phyloP scores from a whole-genome alignment of 2,113 vertebrate genomes.

The Acanthisitta chloris region DNA sequence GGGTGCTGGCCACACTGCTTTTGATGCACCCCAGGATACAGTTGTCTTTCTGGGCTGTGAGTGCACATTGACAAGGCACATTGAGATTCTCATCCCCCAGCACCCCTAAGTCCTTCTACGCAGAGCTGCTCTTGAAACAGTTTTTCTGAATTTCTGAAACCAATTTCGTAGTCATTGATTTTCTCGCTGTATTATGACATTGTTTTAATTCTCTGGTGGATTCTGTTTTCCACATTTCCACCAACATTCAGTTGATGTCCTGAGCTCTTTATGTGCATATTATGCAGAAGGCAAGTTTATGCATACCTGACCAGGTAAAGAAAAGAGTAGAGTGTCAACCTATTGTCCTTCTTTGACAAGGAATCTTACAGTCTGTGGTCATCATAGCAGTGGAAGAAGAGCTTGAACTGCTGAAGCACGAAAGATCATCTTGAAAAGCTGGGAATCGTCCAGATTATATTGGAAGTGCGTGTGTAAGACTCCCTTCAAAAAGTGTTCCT shows the following conservation, averaged over 20 bases:
- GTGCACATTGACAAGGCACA: not conserved
- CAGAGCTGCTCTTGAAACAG: not conserved
- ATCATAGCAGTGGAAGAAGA: not conserved
- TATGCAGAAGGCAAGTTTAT: not conserved
- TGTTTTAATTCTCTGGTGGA: not conserved
- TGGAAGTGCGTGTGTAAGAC: not conserved
- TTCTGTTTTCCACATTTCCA: too few species aligned
- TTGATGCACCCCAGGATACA: not conserved
- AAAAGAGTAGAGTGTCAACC: not conserved
- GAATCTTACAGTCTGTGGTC: not conserved
- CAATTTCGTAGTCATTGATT: not conserved
- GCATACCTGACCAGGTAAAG: not conserved
- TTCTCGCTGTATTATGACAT: not conserved
- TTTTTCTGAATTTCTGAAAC: not conserved
- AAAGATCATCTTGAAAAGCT: not conserved
- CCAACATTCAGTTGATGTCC: too few species aligned
- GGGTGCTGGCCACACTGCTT: not conserved
- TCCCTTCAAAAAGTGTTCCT: not conserved
- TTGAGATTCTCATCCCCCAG: not conserved
- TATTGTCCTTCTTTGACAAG: not conserved
- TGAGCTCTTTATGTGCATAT: not conserved
- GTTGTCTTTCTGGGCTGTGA: not conserved
- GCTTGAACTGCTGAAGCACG: not conserved
- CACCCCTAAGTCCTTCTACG: too few species aligned
- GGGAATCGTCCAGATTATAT: not conserved